Conservation (phyloP, 2,113 vertebrate species). For the Isurus oxyrinchus region DNA sequence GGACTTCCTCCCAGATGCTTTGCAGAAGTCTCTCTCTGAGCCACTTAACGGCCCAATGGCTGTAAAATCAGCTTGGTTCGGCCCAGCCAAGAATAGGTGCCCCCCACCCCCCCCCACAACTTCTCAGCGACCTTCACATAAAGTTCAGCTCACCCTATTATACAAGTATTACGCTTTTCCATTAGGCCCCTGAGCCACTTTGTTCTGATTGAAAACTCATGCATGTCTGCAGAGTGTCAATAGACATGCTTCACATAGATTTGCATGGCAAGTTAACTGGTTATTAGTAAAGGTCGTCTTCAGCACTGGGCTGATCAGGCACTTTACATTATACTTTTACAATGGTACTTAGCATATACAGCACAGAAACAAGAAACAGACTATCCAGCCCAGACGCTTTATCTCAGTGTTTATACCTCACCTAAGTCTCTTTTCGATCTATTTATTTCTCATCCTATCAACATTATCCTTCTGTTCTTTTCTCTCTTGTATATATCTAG, state of each 20-base stretch:
- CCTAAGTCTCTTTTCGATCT: neutral
- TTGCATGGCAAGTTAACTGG: neutral
- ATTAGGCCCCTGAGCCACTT: neutral
- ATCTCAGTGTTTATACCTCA: neutral
- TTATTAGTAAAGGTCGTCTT: neutral
- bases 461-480: neutral
- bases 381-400: neutral
- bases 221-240: neutral
- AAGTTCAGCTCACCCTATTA: neutral
- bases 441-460: neutral
- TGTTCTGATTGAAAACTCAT: neutral
- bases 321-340: neutral
- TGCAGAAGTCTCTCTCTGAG: neutral
- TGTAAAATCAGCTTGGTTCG: neutral
- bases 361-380: neutral
- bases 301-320: neutral
- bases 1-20: neutral
- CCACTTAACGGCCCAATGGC: neutral
- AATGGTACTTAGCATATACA: neutral
- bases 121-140: neutral
- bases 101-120: neutral
- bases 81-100: neutral
- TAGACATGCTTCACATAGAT: neutral
- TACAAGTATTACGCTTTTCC: neutral
- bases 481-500: neutral